Evolutionary conservation across 2,797 vertebrate species (phyloP).

Genomic region (Sebastes hubbsi): DNA sequence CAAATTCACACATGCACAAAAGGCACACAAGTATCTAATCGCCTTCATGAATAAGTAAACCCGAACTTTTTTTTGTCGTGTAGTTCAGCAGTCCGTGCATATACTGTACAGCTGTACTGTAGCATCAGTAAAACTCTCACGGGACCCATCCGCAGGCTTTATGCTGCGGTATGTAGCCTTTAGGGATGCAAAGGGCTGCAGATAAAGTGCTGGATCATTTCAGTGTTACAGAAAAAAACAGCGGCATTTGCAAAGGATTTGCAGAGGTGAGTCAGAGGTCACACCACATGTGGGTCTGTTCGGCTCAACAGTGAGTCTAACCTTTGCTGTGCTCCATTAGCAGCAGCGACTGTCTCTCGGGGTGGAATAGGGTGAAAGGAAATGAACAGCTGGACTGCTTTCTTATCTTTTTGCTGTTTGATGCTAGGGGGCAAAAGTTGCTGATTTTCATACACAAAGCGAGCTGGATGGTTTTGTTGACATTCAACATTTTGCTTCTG

Average conservation of each 20-base stretch:
- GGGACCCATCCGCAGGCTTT: constrained; percentile 26
- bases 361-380: constrained; percentile 34
- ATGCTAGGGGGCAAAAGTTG: constrained; percentile 43
- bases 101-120: background rate
- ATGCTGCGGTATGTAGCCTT: constrained; percentile 44
- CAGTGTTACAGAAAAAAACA: constrained; percentile 43
- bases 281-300: constrained; percentile 33
- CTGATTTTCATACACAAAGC: constrained; percentile 32
- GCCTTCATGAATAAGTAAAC: constrained; percentile 37
- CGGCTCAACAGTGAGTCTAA: constrained; percentile 60
- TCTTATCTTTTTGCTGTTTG: constrained; percentile 39
- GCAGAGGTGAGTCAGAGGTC: constrained; percentile 69
- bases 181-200: constrained; percentile 29
- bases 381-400: constrained; percentile 62
- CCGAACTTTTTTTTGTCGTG: constrained; percentile 13
- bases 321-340: constrained; percentile 72
- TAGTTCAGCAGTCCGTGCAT: constrained; percentile 44
- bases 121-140: constrained; percentile 19
- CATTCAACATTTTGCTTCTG: constrained; percentile 17
- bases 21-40: background rate
- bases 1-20: constrained; percentile 14
- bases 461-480: constrained; percentile 24
- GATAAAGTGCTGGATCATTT: constrained; percentile 50
- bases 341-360: constrained; percentile 35
- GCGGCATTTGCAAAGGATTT: constrained; percentile 59